phyloP scores from a whole-genome alignment of 2,113 vertebrate genomes.

The Hippocampus comes region DNA sequence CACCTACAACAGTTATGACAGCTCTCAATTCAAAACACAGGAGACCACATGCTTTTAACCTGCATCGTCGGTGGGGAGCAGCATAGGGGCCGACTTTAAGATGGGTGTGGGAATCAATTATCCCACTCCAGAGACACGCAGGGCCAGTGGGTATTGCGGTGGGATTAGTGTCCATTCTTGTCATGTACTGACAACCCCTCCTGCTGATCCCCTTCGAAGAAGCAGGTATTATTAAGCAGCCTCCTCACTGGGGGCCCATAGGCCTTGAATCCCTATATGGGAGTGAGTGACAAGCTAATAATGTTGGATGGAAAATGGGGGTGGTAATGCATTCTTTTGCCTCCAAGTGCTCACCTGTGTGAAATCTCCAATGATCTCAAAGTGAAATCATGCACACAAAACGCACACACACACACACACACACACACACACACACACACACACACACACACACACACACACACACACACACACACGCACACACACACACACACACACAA shows the following conservation, averaged over 20 bases:
- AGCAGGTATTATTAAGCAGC: conserved; percentile 71
- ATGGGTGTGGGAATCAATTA: conserved; percentile 73
- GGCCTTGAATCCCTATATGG: conserved; percentile 52
- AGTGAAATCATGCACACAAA: conserved; percentile 41
- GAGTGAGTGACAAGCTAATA: conserved; percentile 63
- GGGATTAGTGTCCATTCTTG: conserved; percentile 71
- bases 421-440: background rate
- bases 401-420: background rate
- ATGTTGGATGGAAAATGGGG: conserved; percentile 30
- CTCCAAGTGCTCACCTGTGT: conserved; percentile 58
- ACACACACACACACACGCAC: background rate
- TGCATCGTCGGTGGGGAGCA: conserved; percentile 36
- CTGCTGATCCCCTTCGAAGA: conserved; percentile 66
- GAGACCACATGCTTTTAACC: conserved; percentile 50
- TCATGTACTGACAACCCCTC: conserved; percentile 70
- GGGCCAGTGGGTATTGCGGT: conserved; percentile 58
- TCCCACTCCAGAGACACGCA: conserved; percentile 60
- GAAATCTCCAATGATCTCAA: conserved; percentile 31
- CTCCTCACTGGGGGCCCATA: conserved; percentile 48
- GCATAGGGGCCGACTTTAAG: conserved; percentile 42
- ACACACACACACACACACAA: background rate
- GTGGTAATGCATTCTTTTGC: conserved; percentile 47
- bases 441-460: too few species aligned
- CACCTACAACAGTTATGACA: conserved; percentile 56
- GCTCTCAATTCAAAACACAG: conserved; percentile 37